Percentiles rank a stretch among this genome's conserved stretches.
These are phyloP conservation scores for Hylomyscus alleni DNA, from an alignment of 2,797 vertebrate genomes.

Conservation along the genomic window DNA sequence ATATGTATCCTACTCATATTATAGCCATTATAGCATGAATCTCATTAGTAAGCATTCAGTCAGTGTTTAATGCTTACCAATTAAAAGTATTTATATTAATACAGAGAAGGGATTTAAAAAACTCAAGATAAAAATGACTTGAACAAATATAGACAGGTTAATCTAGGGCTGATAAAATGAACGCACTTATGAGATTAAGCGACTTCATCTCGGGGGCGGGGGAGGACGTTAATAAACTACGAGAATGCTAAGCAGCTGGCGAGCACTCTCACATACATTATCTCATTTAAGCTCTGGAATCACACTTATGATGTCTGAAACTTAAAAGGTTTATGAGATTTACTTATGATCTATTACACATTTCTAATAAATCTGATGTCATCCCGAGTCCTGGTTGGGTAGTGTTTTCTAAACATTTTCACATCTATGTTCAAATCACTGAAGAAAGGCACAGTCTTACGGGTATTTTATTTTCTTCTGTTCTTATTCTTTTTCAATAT, in stretches of 20 bases:
- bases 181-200: constrained; percentile 57
- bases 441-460: neutral
- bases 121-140: constrained; percentile 56
- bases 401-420: constrained; percentile 5
- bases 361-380: constrained; percentile 53
- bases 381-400: constrained; percentile 18
- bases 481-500: constrained; percentile 19
- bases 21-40: neutral
- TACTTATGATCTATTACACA: constrained; percentile 12
- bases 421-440: constrained; percentile 8
- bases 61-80: constrained; percentile 23
- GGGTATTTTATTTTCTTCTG: neutral
- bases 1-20: neutral
- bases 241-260: constrained; percentile 53
- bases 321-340: constrained; percentile 59
- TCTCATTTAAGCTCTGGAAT: constrained; percentile 53
- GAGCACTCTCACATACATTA: constrained; percentile 38
- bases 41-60: constrained; percentile 25
- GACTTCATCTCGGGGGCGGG: neutral
- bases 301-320: constrained; percentile 43
- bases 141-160: constrained; percentile 50
- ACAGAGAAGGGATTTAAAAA: neutral
- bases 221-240: neutral
- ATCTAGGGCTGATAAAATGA: constrained; percentile 61
- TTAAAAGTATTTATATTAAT: constrained; percentile 51